Base-by-base conservation (phyloP, 2,113 vertebrate genomes). In the Psephotus haematonotus region DNA sequence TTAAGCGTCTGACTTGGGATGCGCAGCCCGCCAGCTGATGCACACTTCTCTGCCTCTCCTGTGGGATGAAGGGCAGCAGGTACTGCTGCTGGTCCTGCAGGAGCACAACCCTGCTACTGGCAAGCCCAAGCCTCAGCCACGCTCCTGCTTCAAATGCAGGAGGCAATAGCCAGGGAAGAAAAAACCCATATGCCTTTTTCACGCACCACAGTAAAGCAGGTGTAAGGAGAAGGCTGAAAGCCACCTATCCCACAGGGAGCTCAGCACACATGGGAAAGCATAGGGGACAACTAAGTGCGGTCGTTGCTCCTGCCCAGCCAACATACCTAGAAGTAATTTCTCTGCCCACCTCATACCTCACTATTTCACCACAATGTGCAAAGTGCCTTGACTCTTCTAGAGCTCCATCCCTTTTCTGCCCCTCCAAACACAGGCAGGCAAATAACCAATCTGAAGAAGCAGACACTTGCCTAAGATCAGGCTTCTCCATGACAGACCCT, bases 41-140 rank as follows among this genome's bases (percentile, higher is more conserved):
- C 0, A 0, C 0, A 2, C 13, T 88, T 49, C 44, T 31, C 86
- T 77, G 49, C 20, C 27, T 31, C 35, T 83, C 29, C 24, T 0
- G 0, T 13, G 55, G 62, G 29, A 78, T 47, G 50, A 63, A 23
- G 31, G 41, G 20, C 33, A 49, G 52, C 0, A 1, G 24, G 24
- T 28, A 60, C 46, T 60, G 35, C 55, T 17, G 37, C 44, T 43
- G 27, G 4, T 60, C 27, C 43, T 28, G 0, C 46, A 19, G 31
- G 18, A 82, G 31, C 29, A 29, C 25, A n/a, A 47, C n/a, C 52
- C 29, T 43, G 19, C 68, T 77, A 25, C 35, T 7, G 19, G 20
- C 33, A 62, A 41, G 29, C 18, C 62, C 55, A n/a, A 90, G 29
- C 31, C 17, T 49, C 71, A 43, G 70, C 37, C 10, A 2, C 0